Evolutionary conservation across 2,888 invertebrate species (phyloP).

Genomic region (Shargacucullia verbasci): DNA sequence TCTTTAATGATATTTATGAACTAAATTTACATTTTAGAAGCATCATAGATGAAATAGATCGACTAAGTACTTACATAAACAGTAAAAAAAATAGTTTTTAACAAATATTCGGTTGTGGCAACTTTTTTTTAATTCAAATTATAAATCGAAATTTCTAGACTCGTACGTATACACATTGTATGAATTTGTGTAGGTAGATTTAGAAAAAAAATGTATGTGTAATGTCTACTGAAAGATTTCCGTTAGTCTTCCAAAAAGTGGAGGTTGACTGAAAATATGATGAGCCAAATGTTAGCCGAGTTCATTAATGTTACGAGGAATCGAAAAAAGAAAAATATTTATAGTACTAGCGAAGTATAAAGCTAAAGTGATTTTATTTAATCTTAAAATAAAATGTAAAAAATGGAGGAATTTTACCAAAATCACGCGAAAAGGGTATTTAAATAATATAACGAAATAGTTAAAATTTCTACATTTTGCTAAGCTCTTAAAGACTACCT

Average conservation of each 20-base stretch:
- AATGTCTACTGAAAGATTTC: constrained; percentile 56
- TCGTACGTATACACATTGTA: constrained; percentile 76
- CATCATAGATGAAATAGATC: constrained; percentile 45
- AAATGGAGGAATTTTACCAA: constrained; percentile 67
- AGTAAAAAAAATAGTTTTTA: constrained; percentile 13
- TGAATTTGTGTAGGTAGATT: constrained; percentile 66
- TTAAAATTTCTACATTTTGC: constrained; percentile 69
- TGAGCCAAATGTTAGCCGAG: constrained; percentile 76
- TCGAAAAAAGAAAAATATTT: constrained; percentile 67
- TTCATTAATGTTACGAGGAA: constrained; percentile 76
- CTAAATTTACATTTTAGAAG: constrained; percentile 47
- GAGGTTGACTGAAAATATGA: constrained; percentile 78
- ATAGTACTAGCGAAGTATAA: constrained; percentile 57
- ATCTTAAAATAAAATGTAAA: constrained; percentile 46
- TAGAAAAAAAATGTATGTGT: constrained; percentile 65
- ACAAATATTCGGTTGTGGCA: constrained; percentile 73
- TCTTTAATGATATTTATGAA: constrained; percentile 37
- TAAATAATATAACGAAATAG: constrained; percentile 64
- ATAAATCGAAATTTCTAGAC: constrained; percentile 43
- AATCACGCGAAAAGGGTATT: constrained; percentile 74
- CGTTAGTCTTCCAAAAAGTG: constrained; percentile 83
- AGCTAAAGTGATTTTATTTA: constrained; percentile 61
- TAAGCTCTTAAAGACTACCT: constrained; percentile 65
- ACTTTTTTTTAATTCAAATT: constrained; percentile 60
- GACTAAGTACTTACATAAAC: constrained; percentile 29